Evolutionary conservation across 92 coral and sea anemone genomes (phyloP).

Genomic region (Bergia puertoricense): DNA sequence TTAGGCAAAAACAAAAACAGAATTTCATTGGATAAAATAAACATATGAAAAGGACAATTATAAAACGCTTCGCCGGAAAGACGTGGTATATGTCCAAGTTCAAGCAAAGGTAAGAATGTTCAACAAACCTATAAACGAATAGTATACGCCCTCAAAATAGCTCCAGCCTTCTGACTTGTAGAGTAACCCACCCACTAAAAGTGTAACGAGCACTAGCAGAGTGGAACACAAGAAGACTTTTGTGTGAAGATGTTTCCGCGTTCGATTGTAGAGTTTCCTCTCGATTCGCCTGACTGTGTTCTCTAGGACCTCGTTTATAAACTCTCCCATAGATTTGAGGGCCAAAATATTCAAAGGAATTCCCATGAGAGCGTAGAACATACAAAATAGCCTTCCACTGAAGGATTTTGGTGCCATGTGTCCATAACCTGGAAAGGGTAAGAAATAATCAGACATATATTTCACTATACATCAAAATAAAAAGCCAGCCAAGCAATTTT

Average conservation of each 20-base stretch:
- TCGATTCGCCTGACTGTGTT: constrained; percentile 15
- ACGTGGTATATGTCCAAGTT: neutral
- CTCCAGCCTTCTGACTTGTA: constrained; percentile 40
- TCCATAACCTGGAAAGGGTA: constrained; percentile 13
- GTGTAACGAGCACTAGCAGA: constrained; percentile 12
- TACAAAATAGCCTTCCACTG: constrained; percentile 29
- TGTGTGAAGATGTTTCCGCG: constrained; percentile 23
- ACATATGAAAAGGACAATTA: too few species aligned
- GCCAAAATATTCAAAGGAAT: constrained; percentile 40
- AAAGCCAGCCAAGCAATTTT: too few species aligned
- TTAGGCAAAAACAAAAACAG: too few species aligned
- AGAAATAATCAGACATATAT: neutral
- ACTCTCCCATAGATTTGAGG: constrained; percentile 40
- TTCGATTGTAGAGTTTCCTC: constrained; percentile 18
- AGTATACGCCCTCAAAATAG: constrained; percentile 33
- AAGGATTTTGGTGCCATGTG: constrained; percentile 42
- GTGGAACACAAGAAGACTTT: constrained; percentile 34
- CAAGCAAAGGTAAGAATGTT: neutral
- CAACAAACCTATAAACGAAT: constrained; percentile 37
- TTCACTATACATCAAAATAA: too few species aligned
- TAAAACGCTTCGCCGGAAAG: too few species aligned
- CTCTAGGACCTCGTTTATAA: constrained; percentile 23
- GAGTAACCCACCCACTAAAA: constrained; percentile 26
- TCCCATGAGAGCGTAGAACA: constrained; percentile 34
- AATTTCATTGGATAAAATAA: too few species aligned